phyloP scores from a whole-genome alignment of 1,140 invertebrate genomes.

The Ctenoplectra terminalis region DNA sequence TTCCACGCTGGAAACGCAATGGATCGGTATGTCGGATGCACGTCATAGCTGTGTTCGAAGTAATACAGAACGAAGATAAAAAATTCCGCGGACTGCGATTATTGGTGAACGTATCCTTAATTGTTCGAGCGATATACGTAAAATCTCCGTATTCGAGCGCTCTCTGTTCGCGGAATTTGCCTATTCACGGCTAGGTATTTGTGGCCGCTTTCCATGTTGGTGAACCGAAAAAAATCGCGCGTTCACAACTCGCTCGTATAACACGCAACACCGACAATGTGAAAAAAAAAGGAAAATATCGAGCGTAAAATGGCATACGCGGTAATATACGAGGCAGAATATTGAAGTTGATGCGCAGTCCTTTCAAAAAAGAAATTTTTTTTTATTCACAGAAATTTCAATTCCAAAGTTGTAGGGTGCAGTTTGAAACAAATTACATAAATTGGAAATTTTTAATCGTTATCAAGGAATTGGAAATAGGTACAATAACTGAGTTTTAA shows the following conservation, averaged over 20 bases:
- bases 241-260: background rate
- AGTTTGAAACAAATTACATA: no score
- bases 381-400: no score
- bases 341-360: background rate
- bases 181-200: background rate
- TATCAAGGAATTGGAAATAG: no score
- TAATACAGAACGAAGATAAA: background rate
- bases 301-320: background rate
- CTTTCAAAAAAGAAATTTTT: no score
- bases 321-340: background rate
- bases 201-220: background rate
- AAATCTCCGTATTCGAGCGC: background rate
- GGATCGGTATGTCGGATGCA: background rate
- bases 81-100: background rate
- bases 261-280: background rate
- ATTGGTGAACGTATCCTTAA: slow-evolving; percentile 25
- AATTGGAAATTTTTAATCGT: no score
- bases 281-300: background rate
- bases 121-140: background rate
- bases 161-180: slow-evolving; percentile 14
- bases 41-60: background rate
- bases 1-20: background rate
- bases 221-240: background rate
- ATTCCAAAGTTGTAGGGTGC: no score
- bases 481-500: no score